These are phyloP conservation scores for Zhuqinia jingwanae DNA, from an alignment of 2,888 invertebrate genomes.

Conservation along the genomic window DNA sequence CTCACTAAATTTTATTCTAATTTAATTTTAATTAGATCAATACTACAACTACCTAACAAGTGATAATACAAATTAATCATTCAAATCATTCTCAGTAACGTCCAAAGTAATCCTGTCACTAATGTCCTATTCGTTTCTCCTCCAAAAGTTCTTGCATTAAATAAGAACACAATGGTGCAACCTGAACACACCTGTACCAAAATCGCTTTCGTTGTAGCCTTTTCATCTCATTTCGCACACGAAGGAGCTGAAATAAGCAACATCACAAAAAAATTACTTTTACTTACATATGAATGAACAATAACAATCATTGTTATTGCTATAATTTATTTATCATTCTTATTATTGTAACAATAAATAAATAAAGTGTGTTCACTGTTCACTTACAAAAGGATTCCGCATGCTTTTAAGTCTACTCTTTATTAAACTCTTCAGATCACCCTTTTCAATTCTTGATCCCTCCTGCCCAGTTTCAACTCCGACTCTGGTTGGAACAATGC, in stretches of 20 bases:
- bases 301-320: too few relatives aligned
- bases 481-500: too few relatives aligned
- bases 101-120: too few relatives aligned
- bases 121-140: too few relatives aligned
- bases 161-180: neutral
- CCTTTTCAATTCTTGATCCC: neutral
- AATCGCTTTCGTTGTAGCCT: neutral
- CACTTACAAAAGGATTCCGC: constrained; percentile 9
- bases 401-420: neutral
- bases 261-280: neutral
- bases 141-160: neutral
- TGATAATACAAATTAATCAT: too few relatives aligned
- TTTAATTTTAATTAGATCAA: too few relatives aligned
- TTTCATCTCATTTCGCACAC: neutral
- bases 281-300: too few relatives aligned
- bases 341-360: too few relatives aligned
- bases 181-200: neutral
- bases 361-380: neutral
- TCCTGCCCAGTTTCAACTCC: neutral
- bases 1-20: too few relatives aligned
- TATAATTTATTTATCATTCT: too few relatives aligned
- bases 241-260: neutral
- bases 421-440: neutral
- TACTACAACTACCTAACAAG: too few relatives aligned
- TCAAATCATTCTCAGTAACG: too few relatives aligned